Base-by-base conservation (phyloP, 2,113 vertebrate species). In the Pseudolaguvia tuberculata region DNA sequence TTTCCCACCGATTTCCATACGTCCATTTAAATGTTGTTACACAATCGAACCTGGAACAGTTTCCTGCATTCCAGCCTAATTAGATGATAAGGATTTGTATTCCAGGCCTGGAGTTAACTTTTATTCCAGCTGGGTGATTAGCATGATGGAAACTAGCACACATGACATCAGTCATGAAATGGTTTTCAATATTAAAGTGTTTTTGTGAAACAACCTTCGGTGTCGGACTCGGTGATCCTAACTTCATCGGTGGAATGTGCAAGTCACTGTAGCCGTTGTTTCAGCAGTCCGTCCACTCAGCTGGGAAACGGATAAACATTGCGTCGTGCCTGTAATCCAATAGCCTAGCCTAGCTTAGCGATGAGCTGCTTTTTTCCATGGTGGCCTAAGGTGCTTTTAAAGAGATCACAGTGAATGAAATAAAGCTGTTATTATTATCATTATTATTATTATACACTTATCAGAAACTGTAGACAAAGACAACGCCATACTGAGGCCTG, bases 231-330 rank as follows among this genome's bases (percentile, higher is more conserved):
- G 17, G 9, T 21, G 7, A 15, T 20, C 13, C 66, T 31, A 51
- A 12, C 14, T 47, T 48, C n/a, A 31, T 45, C 47, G 10, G 9
- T 1, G 68, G 83, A 87, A 84, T 82, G 73, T 81, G 78, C 77
- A 12, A 81, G 73, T 82, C 56, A 61, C 29, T 15, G 14, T 59
- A 47, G 48, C n/a, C 4, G 13, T 79, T 72, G 15, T 45, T 47
- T 74, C 6, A 76, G 55, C 61, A 51, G 4, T 15, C n/a, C 25
- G 6, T 57, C 11, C 27, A 55, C 59, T 73, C 79, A 79, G 79
- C 83, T 77, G 78, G 55, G 53, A 59, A 73, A 66, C 10, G 69
- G 62, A 78, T 82, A 77, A 81, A 84, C 76, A 83, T 52, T 68
- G 70, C 45, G 42, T 67, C 6, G 61, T 70, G 55, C 51, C 4